Percentiles rank a stretch among this genome's conserved stretches.
Evolutionary conservation across 2,888 invertebrate genomes (phyloP).

Genomic region (Urechis unicinctus): DNA sequence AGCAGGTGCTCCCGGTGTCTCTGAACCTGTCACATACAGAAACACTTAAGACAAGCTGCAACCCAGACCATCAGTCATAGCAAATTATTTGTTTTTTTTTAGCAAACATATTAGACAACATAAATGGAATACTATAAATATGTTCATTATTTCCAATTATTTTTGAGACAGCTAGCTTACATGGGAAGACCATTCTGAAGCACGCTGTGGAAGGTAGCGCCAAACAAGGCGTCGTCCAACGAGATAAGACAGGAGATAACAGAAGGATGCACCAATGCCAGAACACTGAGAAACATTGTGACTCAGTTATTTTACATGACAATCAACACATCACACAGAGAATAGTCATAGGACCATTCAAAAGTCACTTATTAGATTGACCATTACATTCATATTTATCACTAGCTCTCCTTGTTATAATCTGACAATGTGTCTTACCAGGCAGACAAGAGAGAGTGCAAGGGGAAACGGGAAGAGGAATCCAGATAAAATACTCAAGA

Average conservation of each 20-base stretch:
- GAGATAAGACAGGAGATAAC: conserved; percentile 86
- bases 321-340: not conserved
- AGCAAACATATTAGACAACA: no score
- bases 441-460: conserved; percentile 71
- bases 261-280: conserved; percentile 88
- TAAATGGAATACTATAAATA: no score
- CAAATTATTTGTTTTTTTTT: no score
- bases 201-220: conserved; percentile 82
- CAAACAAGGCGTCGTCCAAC: conserved; percentile 78
- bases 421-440: no score
- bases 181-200: conserved; percentile 75
- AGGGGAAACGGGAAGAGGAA: conserved; percentile 90
- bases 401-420: no score
- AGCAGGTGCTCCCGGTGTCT: conserved; percentile 83
- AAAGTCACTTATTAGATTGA: no score
- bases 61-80: no score
- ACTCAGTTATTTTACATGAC: no score
- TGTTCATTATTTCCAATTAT: no score
- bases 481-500: conserved; percentile 92
- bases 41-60: no score
- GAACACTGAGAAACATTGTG: conserved; percentile 83
- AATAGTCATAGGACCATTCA: not conserved
- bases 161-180: conserved; percentile 54
- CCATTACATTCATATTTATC: no score
- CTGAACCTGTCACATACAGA: conserved; percentile 31